A percentile compares a stretch with the other conserved stretches of the same genome.
Evolutionary conservation across 2,888 invertebrate species (phyloP).

Genomic region (Fragum whitleyi): DNA sequence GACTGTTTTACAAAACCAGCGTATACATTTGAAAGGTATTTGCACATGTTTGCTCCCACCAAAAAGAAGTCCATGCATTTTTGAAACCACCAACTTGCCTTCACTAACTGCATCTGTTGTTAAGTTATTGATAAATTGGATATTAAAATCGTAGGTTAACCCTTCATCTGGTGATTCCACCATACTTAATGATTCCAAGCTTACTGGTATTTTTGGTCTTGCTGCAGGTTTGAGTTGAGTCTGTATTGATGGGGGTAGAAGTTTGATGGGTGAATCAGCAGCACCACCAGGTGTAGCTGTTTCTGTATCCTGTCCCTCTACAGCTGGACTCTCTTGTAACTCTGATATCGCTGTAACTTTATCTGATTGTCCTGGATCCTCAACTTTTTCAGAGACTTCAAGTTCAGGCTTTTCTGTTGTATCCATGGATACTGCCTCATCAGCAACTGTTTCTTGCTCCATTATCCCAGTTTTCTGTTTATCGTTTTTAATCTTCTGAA

Average conservation of each 20-base stretch:
- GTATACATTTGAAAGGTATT: slow-evolving; percentile 1
- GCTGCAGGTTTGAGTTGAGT: too few relatives aligned
- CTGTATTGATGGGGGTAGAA: too few relatives aligned
- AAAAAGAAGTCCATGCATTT: slow-evolving; percentile 8
- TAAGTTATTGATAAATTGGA: neutral
- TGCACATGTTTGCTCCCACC: neutral
- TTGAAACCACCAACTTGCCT: neutral
- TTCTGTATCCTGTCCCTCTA: neutral
- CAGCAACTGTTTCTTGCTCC: neutral
- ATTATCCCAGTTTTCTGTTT: neutral
- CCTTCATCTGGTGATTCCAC: slow-evolving; percentile 4
- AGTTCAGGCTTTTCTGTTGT: neutral
- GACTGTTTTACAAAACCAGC: neutral
- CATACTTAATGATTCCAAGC: neutral
- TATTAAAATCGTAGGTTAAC: neutral
- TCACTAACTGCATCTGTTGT: neutral
- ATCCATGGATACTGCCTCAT: neutral
- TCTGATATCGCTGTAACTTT: neutral
- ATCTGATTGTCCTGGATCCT: neutral
- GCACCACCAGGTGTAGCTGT: neutral
- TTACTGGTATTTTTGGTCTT: neutral
- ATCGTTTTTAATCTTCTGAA: too few relatives aligned
- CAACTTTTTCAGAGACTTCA: neutral
- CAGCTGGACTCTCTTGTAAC: neutral
- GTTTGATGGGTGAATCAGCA: too few relatives aligned